Conservation (phyloP, 2,113 vertebrate genomes). For the Maccullochella peelii region DNA sequence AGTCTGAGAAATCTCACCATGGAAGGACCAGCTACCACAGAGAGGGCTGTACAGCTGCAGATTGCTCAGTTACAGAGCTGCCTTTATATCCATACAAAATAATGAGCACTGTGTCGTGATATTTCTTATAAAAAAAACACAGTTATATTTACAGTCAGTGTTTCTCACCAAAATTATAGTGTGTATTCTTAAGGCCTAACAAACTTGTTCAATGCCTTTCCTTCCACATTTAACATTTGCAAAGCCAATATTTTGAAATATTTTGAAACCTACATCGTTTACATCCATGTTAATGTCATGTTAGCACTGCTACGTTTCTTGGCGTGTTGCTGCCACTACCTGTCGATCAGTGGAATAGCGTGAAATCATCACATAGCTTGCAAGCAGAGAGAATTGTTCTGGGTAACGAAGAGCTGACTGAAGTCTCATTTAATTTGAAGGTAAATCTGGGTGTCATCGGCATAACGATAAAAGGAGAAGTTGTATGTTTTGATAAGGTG, state of each 20-base stretch:
- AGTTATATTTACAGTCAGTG: background rate
- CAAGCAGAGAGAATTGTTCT: background rate
- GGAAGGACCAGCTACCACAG: conserved; percentile 30
- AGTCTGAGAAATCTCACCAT: conserved; percentile 49
- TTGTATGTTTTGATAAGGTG: background rate
- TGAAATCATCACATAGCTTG: background rate
- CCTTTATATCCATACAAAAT: conserved; percentile 17
- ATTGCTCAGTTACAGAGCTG: conserved; percentile 25
- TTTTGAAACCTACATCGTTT: background rate
- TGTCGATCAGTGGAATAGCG: background rate
- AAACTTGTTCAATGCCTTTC: background rate
- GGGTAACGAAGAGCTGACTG: background rate
- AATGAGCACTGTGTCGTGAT: conserved; percentile 29
- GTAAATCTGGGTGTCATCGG: background rate
- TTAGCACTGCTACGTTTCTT: background rate
- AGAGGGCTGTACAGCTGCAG: conserved; percentile 18
- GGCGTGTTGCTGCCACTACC: background rate
- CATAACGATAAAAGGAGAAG: background rate
- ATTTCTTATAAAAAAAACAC: too few species aligned
- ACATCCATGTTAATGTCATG: background rate
- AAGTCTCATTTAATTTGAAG: background rate
- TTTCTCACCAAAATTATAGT: background rate
- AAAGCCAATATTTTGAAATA: background rate
- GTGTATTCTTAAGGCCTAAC: background rate
- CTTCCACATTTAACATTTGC: background rate